Percentiles rank a stretch among this genome's conserved stretches.
Evolutionary conservation across 2,888 invertebrate genomes (phyloP).

Genomic region (Camponotus fellah): DNA sequence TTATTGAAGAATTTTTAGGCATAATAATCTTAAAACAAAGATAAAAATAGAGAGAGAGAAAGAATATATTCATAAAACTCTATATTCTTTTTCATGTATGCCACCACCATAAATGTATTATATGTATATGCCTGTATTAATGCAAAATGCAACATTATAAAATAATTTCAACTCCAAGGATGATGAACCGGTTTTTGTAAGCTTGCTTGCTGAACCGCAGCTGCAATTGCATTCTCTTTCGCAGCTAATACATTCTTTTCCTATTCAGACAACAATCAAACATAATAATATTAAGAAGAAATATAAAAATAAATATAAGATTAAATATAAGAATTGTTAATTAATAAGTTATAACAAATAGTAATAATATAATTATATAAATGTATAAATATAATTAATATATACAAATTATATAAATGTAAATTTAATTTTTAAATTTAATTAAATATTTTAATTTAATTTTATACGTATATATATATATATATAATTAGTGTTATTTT

Average conservation of each 20-base stretch:
- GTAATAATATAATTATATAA: not conserved
- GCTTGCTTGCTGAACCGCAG: conserved; percentile 80
- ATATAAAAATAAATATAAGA: not conserved
- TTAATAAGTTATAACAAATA: not conserved
- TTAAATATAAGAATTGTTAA: not conserved
- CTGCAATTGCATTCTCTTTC: conserved; percentile 83
- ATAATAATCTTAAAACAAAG: conserved; percentile 59
- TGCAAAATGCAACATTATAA: not conserved
- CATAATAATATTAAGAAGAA: not conserved
- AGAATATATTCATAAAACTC: conserved; percentile 21
- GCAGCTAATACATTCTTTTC: conserved; percentile 82
- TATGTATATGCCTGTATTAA: not conserved
- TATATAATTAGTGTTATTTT: not conserved
- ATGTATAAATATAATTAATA: no score
- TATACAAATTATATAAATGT: no score
- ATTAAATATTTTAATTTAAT: not conserved
- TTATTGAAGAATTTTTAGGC: conserved; percentile 61
- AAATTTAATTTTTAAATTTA: not conserved
- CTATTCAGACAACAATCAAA: conserved; percentile 63
- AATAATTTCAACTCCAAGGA: conserved; percentile 78
- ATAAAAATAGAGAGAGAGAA: not conserved
- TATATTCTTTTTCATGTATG: conserved; percentile 12
- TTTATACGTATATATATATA: not conserved
- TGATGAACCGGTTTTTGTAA: conserved; percentile 76
- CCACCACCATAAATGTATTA: conserved; percentile 62